Conservation (phyloP, 2,888 invertebrate species). For the Muschampia staudingeri region DNA sequence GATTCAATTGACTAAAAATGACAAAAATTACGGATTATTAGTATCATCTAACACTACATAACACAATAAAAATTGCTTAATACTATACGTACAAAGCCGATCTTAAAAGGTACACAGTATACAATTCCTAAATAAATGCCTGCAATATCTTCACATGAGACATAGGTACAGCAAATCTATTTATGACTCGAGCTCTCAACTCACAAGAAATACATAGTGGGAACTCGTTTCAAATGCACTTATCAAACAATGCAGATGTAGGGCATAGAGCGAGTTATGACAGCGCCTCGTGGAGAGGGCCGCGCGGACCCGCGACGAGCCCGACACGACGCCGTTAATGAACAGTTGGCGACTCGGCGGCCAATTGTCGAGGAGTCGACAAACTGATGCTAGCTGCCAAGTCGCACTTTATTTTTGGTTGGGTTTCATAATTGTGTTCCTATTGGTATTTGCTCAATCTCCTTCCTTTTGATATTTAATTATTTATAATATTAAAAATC, state of each 20-base stretch:
- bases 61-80: too few relatives aligned
- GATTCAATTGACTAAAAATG: too few relatives aligned
- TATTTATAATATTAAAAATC: too few relatives aligned
- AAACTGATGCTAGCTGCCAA: slow-evolving; percentile 42
- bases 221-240: slow-evolving; percentile 3
- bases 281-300: background rate
- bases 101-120: too few relatives aligned
- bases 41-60: too few relatives aligned
- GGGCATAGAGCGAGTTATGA: background rate
- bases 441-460: background rate
- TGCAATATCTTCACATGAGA: too few relatives aligned
- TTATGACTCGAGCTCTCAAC: background rate
- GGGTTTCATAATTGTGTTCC: slow-evolving; percentile 19
- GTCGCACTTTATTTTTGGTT: slow-evolving; percentile 29
- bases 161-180: background rate
- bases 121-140: too few relatives aligned
- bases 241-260: slow-evolving; percentile 6
- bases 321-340: background rate
- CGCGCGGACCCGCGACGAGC: background rate
- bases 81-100: too few relatives aligned
- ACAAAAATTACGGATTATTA: too few relatives aligned
- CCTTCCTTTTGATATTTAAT: too few relatives aligned
- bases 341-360: slow-evolving; percentile 23
- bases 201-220: background rate
- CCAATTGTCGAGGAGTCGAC: slow-evolving; percentile 38